Evolutionary conservation across 1,140 invertebrate genomes (phyloP).

Genomic region (Pteromalus puparum): DNA sequence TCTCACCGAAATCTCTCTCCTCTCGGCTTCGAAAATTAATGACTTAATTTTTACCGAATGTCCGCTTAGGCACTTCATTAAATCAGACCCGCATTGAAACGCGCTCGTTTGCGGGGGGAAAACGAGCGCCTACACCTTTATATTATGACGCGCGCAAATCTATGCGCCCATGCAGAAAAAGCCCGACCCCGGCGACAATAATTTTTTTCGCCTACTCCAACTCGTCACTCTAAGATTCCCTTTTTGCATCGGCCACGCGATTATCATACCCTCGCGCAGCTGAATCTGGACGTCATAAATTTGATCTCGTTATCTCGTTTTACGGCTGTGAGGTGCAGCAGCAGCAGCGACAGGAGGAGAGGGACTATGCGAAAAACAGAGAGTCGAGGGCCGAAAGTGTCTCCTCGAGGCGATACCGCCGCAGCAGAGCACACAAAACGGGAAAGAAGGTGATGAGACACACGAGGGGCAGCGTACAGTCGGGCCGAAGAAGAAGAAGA

Average conservation of each 20-base stretch:
- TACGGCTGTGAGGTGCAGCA: conserved; percentile 65
- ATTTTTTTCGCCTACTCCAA: conserved; percentile 35
- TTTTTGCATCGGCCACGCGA: conserved; percentile 72
- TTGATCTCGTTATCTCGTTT: conserved; percentile 76
- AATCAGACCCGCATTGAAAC: conserved; percentile 37
- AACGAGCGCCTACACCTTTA: neutral
- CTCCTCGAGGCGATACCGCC: conserved; percentile 49
- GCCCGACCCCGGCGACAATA: neutral
- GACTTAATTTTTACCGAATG: conserved; percentile 53
- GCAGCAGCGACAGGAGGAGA: conserved; percentile 55
- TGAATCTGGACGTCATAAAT: conserved; percentile 73
- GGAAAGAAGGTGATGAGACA: conserved; percentile 21
- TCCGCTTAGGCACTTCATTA: conserved; percentile 41
- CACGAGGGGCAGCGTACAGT: neutral
- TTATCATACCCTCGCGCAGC: conserved; percentile 70
- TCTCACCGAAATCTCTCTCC: conserved; percentile 33
- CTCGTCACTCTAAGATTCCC: conserved; percentile 36
- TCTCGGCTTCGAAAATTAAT: conserved; percentile 44
- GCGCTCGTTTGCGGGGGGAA: neutral
- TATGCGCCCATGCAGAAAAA: neutral
- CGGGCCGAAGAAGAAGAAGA: conserved; percentile 59
- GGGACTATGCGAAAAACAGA: conserved; percentile 56
- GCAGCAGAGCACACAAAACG: conserved; percentile 53
- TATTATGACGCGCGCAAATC: conserved; percentile 7
- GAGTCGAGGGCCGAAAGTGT: neutral